Conservation (phyloP, 2,113 vertebrate genomes). For the Condylura cristata region DNA sequence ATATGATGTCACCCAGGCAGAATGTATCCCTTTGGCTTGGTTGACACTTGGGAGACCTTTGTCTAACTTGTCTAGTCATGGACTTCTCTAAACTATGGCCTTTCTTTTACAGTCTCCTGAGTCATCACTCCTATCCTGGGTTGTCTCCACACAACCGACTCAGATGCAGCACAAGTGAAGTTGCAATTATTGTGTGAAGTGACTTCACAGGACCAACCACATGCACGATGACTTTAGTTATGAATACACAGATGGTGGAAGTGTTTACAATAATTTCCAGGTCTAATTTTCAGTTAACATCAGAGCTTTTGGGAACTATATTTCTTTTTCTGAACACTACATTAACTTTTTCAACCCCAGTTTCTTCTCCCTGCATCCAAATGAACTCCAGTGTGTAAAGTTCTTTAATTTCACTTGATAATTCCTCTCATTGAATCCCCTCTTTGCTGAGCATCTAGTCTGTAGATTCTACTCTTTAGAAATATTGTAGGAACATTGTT, state of each 20-base stretch:
- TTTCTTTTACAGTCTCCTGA: not conserved
- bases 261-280: not conserved
- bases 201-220: not conserved
- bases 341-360: not conserved
- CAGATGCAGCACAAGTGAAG: not conserved
- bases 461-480: not conserved
- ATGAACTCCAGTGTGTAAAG: not conserved
- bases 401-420: not conserved
- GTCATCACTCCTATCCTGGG: not conserved
- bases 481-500: not conserved
- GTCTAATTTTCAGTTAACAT: not conserved
- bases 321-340: not conserved
- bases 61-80: not conserved
- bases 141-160: not conserved
- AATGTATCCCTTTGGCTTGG: not conserved
- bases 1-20: not conserved
- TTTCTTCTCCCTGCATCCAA: not conserved
- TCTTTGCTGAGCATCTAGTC: not conserved
- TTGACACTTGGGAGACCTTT: not conserved
- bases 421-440: not conserved
- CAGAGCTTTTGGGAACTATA: not conserved
- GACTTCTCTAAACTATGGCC: not conserved
- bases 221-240: not conserved
- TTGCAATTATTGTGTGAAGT: not conserved
- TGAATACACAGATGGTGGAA: not conserved